Percentiles rank a stretch among this genome's conserved stretches.
Conservation (phyloP, 1,140 invertebrate species). For the Trichonephila clavata region DNA sequence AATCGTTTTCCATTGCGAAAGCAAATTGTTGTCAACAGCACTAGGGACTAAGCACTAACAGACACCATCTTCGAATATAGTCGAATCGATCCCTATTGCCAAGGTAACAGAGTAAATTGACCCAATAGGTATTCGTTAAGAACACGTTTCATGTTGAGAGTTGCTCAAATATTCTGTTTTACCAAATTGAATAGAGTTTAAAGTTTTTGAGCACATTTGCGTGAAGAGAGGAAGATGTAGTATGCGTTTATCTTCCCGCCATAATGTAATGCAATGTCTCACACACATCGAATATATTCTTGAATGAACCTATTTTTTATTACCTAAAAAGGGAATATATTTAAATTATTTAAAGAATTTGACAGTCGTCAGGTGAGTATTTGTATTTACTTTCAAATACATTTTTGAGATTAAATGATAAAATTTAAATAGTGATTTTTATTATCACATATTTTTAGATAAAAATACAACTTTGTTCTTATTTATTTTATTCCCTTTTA, state of each 20-base stretch:
- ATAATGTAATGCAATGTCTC: too few relatives aligned
- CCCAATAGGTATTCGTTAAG: constrained; percentile 50
- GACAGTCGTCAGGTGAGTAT: neutral
- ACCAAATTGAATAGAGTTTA: neutral
- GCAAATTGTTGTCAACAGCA: constrained; percentile 46
- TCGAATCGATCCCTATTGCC: constrained; percentile 66
- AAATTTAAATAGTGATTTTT: too few relatives aligned
- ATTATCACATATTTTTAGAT: too few relatives aligned
- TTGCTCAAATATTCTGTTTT: constrained; percentile 32
- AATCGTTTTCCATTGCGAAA: constrained; percentile 28
- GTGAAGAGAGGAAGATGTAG: neutral
- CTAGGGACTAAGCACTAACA: constrained; percentile 34
- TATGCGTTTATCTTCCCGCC: neutral
- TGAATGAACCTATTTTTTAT: neutral
- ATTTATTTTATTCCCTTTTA: too few relatives aligned
- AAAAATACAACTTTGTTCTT: too few relatives aligned
- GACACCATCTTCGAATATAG: constrained; percentile 54
- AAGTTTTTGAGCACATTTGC: too few relatives aligned
- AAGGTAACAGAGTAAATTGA: constrained; percentile 66
- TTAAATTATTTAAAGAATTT: neutral
- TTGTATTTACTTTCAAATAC: neutral
- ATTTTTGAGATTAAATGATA: too few relatives aligned
- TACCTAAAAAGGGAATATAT: neutral
- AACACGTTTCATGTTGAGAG: neutral
- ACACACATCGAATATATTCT: neutral